Base-by-base conservation (phyloP, 2,113 vertebrate genomes). In the Pteruthius melanotis region DNA sequence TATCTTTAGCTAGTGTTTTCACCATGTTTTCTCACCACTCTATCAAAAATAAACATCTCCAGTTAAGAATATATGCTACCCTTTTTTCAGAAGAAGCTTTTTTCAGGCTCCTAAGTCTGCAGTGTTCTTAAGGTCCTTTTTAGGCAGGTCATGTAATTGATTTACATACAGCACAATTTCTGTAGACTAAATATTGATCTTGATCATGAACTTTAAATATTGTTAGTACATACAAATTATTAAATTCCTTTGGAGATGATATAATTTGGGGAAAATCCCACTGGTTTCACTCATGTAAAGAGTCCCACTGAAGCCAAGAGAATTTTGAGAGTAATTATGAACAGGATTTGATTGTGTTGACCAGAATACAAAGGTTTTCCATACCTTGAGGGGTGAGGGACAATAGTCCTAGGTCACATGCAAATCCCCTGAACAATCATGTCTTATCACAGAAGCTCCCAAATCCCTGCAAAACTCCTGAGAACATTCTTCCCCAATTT, bases 301-400 rank as follows among this genome's bases (percentile, higher is more conserved):
- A 59, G 60, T 60, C 42, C 31, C n/a, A 64, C 14, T 52, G 17
- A 42, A 28, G 12, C 63, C 60, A 92, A 81, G 6, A 77, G 30
- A 45, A 75, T 74, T 89, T 70, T 89, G 37, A 83, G 16, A 77
- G 15, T 26, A 83, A 70, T 30, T 50, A 69, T 8, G 18, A 79
- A 59, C 9, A 79, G 33, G 9, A 74, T 42, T 81, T 74, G 7
- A 60, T 33, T 52, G 21, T 33, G 16, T n/a, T 64, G 21, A 79
- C 23, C 19, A 75, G 33, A 78, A 52, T 31, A 59, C 11, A 85
- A 92, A 70, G 42, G 66, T 23, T 35, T 53, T 17, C 14, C 16
- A 4, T 21, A 63, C 18, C 19, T 47, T 60, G 9, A 68, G 7
- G 6, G 1, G 2, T 6, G 5, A 4, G 2, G 4, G 3, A n/a